phyloP scores from a whole-genome alignment of 2,888 invertebrate genomes.

The Tachystola acroxantha region DNA sequence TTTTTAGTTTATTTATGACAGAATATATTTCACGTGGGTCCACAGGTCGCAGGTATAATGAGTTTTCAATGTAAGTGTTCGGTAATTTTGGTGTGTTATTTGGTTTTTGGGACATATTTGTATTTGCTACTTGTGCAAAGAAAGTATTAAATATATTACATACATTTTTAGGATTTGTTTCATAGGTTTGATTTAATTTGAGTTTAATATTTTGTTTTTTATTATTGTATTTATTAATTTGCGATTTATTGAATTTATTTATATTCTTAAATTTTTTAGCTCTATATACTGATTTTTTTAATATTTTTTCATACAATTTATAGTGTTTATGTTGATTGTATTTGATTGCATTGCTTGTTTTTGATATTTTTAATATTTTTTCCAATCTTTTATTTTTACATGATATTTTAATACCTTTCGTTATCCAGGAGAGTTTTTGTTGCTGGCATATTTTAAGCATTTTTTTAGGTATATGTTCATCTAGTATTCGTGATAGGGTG shows the following conservation, averaged over 20 bases:
- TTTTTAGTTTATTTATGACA: conserved; percentile 6
- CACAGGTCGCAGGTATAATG: conserved; percentile 5
- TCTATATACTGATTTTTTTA: conserved; percentile 7
- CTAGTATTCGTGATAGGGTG: conserved; percentile 1
- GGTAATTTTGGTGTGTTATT: neutral
- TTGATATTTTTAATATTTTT: conserved; percentile 4
- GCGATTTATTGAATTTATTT: conserved; percentile 5
- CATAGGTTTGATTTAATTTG: too few species aligned
- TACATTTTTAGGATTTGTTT: conserved; percentile 8
- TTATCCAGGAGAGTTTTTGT: conserved; percentile 1
- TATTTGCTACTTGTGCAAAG: conserved; percentile 8
- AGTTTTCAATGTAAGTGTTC: conserved; percentile 2
- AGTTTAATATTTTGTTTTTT: conserved; percentile 2
- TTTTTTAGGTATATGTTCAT: conserved; percentile 9
- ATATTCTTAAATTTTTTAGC: conserved; percentile 10
- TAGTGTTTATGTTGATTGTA: conserved; percentile 5
- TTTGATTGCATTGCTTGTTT: conserved; percentile 6
- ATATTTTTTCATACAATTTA: conserved; percentile 5
- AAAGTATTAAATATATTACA: conserved; percentile 11
- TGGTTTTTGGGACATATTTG: neutral
- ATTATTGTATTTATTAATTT: conserved; percentile 6
- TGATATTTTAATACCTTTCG: conserved; percentile 4
- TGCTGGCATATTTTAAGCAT: neutral
- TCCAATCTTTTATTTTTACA: conserved; percentile 8
- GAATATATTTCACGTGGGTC: conserved; percentile 4